phyloP scores from a whole-genome alignment of 2,113 vertebrate genomes.

The Peromyscus polionotus region DNA sequence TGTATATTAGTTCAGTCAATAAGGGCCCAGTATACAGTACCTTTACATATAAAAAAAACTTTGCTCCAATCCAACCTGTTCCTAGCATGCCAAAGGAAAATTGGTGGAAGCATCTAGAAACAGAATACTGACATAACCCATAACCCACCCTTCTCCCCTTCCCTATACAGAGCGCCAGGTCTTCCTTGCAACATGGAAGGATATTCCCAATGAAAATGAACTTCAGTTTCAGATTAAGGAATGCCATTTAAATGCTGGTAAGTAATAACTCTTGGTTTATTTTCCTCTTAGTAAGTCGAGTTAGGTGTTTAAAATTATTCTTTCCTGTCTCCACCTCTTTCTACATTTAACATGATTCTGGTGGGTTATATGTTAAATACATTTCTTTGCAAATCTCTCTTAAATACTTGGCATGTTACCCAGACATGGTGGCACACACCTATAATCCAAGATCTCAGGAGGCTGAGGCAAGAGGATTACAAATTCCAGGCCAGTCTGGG shows the following conservation, averaged over 20 bases:
- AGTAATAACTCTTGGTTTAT: slow-evolving; percentile 74
- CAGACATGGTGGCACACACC: background rate
- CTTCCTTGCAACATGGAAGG: slow-evolving; percentile 99
- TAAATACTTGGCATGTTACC: background rate
- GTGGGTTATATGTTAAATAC: background rate
- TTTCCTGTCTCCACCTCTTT: slow-evolving; percentile 33
- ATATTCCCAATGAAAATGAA: slow-evolving; percentile 99
- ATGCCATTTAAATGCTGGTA: slow-evolving; percentile 98
- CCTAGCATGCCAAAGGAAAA: background rate
- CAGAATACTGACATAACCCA: background rate
- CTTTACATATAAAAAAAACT: background rate
- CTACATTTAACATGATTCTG: background rate
- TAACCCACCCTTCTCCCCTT: slow-evolving; percentile 44
- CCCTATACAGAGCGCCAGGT: slow-evolving; percentile 94
- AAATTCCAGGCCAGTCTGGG: background rate
- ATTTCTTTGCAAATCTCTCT: slow-evolving; percentile 43
- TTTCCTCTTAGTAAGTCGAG: slow-evolving; percentile 37
- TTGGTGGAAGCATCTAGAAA: background rate
- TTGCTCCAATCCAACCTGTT: background rate
- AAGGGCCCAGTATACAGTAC: background rate
- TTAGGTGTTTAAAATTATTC: slow-evolving; percentile 37
- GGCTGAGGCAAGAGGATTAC: background rate
- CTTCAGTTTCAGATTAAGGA: slow-evolving; percentile 99
- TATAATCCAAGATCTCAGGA: background rate
- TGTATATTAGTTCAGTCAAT: background rate